A percentile compares a stretch with the other conserved stretches of the same genome.
Evolutionary conservation across 2,888 invertebrate species (phyloP).

Genomic region (Cephus pygmeus): DNA sequence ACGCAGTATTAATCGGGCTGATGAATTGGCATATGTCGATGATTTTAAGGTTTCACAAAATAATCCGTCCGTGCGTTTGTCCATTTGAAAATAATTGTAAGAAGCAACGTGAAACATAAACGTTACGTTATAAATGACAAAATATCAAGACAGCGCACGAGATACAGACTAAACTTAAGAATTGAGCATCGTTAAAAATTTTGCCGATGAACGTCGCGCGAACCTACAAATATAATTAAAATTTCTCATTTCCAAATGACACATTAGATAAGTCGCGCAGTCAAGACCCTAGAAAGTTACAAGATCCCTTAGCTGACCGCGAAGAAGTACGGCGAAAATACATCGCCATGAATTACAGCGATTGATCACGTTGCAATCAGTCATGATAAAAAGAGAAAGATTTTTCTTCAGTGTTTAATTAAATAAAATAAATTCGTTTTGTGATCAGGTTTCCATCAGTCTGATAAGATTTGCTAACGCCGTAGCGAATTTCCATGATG

Average conservation of each 20-base stretch:
- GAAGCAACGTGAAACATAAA: neutral
- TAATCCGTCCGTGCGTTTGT: neutral
- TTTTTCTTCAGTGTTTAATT: neutral
- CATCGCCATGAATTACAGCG: neutral
- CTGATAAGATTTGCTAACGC: conserved; percentile 33
- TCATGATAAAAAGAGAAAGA: neutral
- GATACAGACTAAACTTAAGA: neutral
- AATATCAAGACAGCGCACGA: neutral
- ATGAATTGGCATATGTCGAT: neutral
- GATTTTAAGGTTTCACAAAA: neutral
- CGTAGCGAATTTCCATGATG: conserved; percentile 17
- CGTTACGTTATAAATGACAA: neutral
- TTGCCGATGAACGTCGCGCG: neutral
- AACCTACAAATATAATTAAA: neutral
- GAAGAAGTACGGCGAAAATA: neutral
- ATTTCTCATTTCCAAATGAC: neutral
- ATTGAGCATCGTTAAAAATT: neutral
- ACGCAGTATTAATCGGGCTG: neutral
- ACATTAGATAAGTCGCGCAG: neutral
- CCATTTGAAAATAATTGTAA: neutral
- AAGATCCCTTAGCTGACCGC: neutral
- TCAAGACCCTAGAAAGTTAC: neutral
- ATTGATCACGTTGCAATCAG: neutral
- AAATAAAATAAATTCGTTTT: neutral
- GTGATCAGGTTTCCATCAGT: conserved; percentile 28